Evolutionary conservation across 2,113 vertebrate genomes (phyloP).

Genomic region (Ailurus styani): DNA sequence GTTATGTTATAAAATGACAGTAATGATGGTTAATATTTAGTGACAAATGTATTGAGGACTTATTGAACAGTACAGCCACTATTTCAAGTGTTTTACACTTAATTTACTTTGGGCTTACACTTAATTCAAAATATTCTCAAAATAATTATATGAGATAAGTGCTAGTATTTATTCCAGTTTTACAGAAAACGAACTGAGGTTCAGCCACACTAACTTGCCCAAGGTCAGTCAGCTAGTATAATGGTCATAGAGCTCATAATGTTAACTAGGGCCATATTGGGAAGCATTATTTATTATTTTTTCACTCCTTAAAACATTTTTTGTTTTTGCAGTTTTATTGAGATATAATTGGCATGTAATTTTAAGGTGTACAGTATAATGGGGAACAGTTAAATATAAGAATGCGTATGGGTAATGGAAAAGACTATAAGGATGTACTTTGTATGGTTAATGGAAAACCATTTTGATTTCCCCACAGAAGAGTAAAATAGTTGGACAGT

Average conservation of each 20-base stretch:
- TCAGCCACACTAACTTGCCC: background rate
- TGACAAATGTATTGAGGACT: background rate
- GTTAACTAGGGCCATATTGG: background rate
- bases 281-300: background rate
- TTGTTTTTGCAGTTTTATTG: background rate
- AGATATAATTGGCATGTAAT: background rate
- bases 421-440: background rate
- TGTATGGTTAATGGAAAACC: background rate
- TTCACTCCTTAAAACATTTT: background rate
- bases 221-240: background rate
- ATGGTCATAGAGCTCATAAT: background rate
- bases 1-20: background rate
- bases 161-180: background rate
- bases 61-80: background rate
- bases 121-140: conserved; percentile 7
- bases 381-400: background rate
- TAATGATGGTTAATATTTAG: background rate
- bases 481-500: background rate
- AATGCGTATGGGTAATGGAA: background rate
- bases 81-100: background rate
- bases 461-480: background rate
- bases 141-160: background rate
- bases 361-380: background rate
- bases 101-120: background rate
- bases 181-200: background rate